Percentiles rank a stretch among this genome's conserved stretches.
Evolutionary conservation across 2,888 invertebrate species (phyloP).

Genomic region (Sphaerophoria taeniata): DNA sequence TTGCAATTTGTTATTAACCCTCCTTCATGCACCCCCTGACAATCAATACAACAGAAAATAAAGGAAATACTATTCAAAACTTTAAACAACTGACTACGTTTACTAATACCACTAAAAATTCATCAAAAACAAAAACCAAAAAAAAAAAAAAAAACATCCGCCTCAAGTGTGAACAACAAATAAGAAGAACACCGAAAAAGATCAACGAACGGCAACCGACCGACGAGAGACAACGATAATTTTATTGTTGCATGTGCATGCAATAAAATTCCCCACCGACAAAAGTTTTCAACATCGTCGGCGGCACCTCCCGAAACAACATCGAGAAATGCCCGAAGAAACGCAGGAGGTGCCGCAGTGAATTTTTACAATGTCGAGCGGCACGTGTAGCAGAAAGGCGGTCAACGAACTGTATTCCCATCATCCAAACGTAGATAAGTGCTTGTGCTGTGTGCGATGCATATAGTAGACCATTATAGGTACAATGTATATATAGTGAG

Average conservation of each 20-base stretch:
- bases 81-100: conserved; percentile 7
- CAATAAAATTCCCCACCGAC: conserved; percentile 62
- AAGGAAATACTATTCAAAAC: neutral
- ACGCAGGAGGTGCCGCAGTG: conserved; percentile 57
- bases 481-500: conserved; percentile 10
- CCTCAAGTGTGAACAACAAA: conserved; percentile 3
- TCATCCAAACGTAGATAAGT: conserved; percentile 29
- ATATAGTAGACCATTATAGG: neutral
- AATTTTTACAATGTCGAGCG: conserved; percentile 69
- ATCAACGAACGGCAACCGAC: conserved; percentile 61
- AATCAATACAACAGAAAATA: conserved; percentile 29
- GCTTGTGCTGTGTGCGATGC: neutral
- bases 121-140: neutral
- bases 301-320: conserved; percentile 32
- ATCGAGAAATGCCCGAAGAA: neutral
- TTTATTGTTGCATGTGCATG: conserved; percentile 75
- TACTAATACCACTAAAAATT: conserved; percentile 28
- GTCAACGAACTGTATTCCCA: conserved; percentile 67
- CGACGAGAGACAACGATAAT: conserved; percentile 69
- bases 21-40: conserved; percentile 4
- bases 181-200: conserved; percentile 48
- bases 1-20: conserved; percentile 20
- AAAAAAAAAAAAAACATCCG: conserved; percentile 32
- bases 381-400: conserved; percentile 70
- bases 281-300: conserved; percentile 62